A percentile compares a stretch with the other conserved stretches of the same genome.
Evolutionary conservation across 1,140 invertebrate genomes (phyloP).

Genomic region (Eurosta solidaginis): DNA sequence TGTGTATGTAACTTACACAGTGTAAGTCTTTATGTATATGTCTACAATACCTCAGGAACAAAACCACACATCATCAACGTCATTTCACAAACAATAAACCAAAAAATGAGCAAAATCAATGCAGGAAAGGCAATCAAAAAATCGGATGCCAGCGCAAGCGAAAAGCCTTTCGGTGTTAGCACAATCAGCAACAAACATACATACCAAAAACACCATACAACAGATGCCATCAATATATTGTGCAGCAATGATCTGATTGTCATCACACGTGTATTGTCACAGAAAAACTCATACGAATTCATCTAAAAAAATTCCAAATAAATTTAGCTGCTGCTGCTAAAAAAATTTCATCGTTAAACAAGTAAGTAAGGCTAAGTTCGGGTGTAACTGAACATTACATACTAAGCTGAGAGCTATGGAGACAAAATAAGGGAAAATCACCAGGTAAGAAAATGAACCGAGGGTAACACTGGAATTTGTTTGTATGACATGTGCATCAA

Average conservation of each 20-base stretch:
- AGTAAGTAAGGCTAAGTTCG: too few relatives aligned
- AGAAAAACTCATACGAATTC: not conserved
- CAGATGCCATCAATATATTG: conserved; percentile 2
- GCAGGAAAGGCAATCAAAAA: conserved; percentile 6
- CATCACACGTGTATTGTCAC: conserved; percentile 8
- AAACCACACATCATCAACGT: conserved; percentile 54
- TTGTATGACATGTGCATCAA: too few relatives aligned
- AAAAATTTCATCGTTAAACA: too few relatives aligned
- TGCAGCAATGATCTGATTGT: conserved; percentile 19
- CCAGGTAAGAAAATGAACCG: too few relatives aligned
- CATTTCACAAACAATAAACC: not conserved
- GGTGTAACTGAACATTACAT: too few relatives aligned
- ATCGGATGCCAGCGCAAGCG: not conserved
- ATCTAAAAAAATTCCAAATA: not conserved
- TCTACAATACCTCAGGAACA: conserved; percentile 38
- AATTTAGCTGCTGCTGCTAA: not conserved
- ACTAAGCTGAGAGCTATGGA: too few relatives aligned
- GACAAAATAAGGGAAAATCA: too few relatives aligned
- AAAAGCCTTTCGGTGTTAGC: too few relatives aligned
- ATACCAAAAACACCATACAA: not conserved
- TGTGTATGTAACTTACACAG: too few relatives aligned
- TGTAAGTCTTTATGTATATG: too few relatives aligned
- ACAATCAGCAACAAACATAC: not conserved
- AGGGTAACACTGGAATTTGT: too few relatives aligned
- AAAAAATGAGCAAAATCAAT: not conserved